These are phyloP conservation scores for Apostichopus parvimensis DNA, from an alignment of 35 echinoderm and acorn worm genomes.

Conservation along the genomic window DNA sequence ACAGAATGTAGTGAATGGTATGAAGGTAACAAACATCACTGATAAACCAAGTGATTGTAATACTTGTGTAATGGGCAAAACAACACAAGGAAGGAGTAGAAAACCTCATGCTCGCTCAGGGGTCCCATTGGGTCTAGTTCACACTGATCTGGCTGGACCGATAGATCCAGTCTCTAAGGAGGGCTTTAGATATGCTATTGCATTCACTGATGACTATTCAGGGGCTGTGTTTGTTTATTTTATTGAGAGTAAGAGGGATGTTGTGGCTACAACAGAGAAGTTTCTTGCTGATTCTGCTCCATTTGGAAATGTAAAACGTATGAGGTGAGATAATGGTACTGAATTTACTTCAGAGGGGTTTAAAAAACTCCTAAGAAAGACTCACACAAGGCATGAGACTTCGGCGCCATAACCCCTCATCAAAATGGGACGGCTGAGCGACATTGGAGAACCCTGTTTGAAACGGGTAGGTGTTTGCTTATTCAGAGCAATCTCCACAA, in stretches of 20 bases:
- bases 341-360: slow-evolving; percentile 46
- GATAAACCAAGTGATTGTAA: slow-evolving; percentile 35
- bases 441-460: slow-evolving; percentile 56
- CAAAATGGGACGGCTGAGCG: slow-evolving; percentile 66
- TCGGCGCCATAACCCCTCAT: slow-evolving; percentile 58
- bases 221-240: no score
- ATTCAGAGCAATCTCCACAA: slow-evolving; percentile 44
- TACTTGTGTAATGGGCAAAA: no score
- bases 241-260: background rate
- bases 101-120: no score
- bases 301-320: slow-evolving; percentile 46
- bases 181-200: no score
- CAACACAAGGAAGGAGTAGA: no score
- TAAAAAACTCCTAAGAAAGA: slow-evolving; percentile 24
- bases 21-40: background rate
- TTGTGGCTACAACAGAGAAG: slow-evolving; percentile 8
- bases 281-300: slow-evolving; percentile 4
- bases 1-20: slow-evolving; percentile 29
- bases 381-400: slow-evolving; percentile 52
- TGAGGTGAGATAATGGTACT: slow-evolving; percentile 61
- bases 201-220: no score
- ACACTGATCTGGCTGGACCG: no score
- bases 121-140: no score
- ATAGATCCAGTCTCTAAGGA: no score
- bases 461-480: slow-evolving; percentile 60